phyloP scores from a whole-genome alignment of 2,797 vertebrate species.

The Eidolon dupreanum region DNA sequence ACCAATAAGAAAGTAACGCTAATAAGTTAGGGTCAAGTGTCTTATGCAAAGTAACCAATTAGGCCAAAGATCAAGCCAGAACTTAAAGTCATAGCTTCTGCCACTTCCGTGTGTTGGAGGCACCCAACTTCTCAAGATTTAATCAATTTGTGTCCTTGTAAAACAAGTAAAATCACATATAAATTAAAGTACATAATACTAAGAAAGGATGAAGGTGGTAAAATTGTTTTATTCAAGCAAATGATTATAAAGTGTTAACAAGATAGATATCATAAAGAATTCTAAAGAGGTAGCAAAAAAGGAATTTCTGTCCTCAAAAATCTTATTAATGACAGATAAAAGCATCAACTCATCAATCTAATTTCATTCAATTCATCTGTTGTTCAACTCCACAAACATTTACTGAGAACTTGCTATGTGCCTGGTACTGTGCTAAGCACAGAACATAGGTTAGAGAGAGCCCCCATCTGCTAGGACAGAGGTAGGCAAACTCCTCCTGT shows the following conservation, averaged over 20 bases:
- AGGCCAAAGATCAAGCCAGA: slow-evolving; percentile 16
- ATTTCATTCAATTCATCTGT: background rate
- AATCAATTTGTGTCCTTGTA: background rate
- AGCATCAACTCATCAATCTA: background rate
- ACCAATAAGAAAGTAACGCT: slow-evolving; percentile 28
- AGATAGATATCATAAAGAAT: background rate
- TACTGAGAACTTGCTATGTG: background rate
- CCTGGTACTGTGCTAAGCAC: background rate
- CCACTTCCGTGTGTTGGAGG: background rate
- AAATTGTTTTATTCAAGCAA: background rate
- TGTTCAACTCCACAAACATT: background rate
- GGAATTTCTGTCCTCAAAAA: background rate
- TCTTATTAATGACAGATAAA: background rate
- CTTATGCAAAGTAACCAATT: slow-evolving; percentile 22
- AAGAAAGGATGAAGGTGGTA: background rate
- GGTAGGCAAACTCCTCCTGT: background rate
- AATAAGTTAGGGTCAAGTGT: slow-evolving; percentile 51
- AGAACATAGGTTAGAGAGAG: background rate
- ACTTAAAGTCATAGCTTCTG: slow-evolving; percentile 53
- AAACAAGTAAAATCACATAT: slow-evolving; percentile 11
- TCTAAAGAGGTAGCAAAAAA: background rate
- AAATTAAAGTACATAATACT: background rate
- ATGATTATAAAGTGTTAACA: background rate
- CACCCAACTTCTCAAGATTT: background rate
- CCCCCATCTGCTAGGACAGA: background rate